These are phyloP conservation scores for Ophioderma brevispina DNA, from an alignment of 35 echinoderm and acorn worm species.

Conservation along the genomic window DNA sequence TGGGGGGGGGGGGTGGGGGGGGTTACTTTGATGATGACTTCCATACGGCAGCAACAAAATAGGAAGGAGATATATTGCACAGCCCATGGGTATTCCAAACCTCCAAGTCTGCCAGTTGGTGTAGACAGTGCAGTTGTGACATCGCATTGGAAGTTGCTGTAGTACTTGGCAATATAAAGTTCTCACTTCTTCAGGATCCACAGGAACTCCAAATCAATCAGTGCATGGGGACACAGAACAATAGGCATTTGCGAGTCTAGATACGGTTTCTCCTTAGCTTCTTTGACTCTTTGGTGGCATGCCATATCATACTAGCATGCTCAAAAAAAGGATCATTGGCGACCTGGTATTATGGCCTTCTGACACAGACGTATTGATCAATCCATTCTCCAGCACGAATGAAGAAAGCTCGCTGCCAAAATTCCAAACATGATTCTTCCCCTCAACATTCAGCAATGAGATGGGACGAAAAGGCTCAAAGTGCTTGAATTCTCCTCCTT, in stretches of 20 bases:
- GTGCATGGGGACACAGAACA: neutral
- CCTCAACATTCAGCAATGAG: no score
- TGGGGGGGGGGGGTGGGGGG: no score
- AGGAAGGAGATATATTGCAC: neutral
- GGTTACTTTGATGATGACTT: neutral
- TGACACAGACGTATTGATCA: no score
- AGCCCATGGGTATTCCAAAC: neutral
- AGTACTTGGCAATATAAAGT: neutral
- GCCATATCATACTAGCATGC: neutral
- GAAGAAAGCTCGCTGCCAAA: no score
- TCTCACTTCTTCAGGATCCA: neutral
- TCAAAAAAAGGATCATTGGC: no score
- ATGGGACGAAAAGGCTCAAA: no score
- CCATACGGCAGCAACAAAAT: neutral
- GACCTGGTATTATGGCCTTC: no score
- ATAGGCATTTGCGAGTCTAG: neutral
- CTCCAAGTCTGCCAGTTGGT: neutral
- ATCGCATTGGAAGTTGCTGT: neutral
- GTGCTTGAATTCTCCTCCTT: neutral
- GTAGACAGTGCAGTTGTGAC: neutral
- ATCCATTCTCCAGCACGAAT: no score
- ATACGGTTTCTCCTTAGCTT: neutral
- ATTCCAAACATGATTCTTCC: no score
- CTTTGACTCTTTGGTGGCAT: neutral
- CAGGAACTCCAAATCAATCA: neutral